Base-by-base conservation (phyloP, 2,888 invertebrate species). In the Dryococelus australis region DNA sequence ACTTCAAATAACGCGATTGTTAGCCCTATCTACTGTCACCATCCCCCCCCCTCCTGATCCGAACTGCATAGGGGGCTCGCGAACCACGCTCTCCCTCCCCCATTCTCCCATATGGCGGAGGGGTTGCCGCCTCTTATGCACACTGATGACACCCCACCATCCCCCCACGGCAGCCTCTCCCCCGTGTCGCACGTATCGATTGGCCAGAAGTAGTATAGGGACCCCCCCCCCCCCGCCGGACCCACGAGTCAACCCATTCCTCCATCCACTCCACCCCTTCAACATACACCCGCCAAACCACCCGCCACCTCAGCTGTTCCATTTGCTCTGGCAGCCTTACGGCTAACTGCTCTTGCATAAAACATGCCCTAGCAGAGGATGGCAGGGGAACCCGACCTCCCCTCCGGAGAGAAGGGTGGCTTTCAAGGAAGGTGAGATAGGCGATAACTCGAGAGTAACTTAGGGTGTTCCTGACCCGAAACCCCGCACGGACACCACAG, bases 401-500 rank as follows among this genome's bases (percentile, higher is more conserved):
- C 47, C 47, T 16, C 12, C 12, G 47, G 47, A 47, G 47, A 35
- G 85, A 85, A 28, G 86, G 85, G 87, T 84, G 86, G 87, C 88
- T 87, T 86, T 87, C 85, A 88, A 88, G 86, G 88, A 87, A 85
- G 87, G 84, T 85, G 86, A 85, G 85, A 87, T 87, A 88, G 87
- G 83, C 87, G 51, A 28, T 16, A 65, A 85, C 24, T 28, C 53
- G 24, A 8, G 65, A 65, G 65, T 65, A 65, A 65, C 65, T 65
- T 65, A 16, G 65, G 65, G 65, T 65, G 65, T 24, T 20, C n/a
- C 65, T 65, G 24, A 16, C 65, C 65, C n/a, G 10, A 1, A 8
- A 65, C 65, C 65, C 65, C n/a, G 16, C 65, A 1, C n/a, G 10
- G 8, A 10, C 10, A 8, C 65, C 65, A 2, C 65, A 65, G 65